A percentile compares a stretch with the other conserved stretches of the same genome.
phyloP scores from a whole-genome alignment of 2,797 vertebrate species.

The Tapera naevia region DNA sequence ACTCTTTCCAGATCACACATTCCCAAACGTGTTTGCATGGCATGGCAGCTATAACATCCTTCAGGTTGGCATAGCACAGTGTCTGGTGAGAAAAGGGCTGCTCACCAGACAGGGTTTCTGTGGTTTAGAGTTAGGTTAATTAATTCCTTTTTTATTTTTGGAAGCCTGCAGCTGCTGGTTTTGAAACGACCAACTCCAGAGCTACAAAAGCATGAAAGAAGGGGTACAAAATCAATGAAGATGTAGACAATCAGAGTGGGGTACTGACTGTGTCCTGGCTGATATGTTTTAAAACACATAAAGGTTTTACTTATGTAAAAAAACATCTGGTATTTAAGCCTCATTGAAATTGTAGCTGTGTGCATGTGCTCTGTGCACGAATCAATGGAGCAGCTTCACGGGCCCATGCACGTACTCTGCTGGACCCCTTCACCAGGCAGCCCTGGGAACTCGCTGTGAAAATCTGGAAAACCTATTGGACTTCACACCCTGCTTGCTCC shows the following conservation, averaged over 20 bases:
- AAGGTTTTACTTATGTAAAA: neutral
- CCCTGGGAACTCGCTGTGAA: neutral
- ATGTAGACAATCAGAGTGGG: neutral
- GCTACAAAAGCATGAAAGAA: neutral
- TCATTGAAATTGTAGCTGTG: neutral
- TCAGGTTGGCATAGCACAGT: slow-evolving; percentile 34
- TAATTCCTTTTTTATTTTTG: slow-evolving; percentile 24
- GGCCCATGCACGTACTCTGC: neutral
- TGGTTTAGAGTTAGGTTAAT: slow-evolving; percentile 48
- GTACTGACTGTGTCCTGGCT: neutral
- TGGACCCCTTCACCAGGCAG: neutral
- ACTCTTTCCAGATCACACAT: neutral
- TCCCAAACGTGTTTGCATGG: neutral
- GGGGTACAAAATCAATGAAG: slow-evolving; percentile 1
- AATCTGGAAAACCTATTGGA: neutral
- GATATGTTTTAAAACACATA: neutral
- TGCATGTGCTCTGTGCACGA: neutral
- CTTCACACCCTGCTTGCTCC: neutral
- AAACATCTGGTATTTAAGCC: neutral
- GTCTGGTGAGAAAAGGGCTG: neutral
- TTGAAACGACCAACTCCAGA: slow-evolving; percentile 63
- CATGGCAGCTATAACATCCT: neutral
- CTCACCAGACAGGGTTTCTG: slow-evolving; percentile 61
- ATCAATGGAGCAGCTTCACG: neutral
- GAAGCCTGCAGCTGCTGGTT: slow-evolving; percentile 74